These are phyloP conservation scores for Hystrix cristata DNA, from an alignment of 2,113 vertebrate species.

Conservation along the genomic window DNA sequence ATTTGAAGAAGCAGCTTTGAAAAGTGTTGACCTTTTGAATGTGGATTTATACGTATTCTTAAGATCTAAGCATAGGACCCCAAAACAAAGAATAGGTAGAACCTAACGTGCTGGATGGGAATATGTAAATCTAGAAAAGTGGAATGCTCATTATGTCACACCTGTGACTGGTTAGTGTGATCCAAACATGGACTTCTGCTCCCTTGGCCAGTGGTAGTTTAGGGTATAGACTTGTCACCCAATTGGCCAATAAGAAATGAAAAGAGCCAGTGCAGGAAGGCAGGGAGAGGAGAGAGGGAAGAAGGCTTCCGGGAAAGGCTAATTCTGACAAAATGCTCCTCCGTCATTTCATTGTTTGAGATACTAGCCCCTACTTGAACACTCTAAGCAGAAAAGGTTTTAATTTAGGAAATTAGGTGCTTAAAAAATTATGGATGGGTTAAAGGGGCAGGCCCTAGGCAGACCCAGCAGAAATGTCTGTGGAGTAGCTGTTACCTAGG, in stretches of 20 bases:
- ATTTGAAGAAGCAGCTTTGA: neutral
- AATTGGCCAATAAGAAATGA: neutral
- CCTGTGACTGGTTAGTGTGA: neutral
- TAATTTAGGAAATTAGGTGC: slow-evolving; percentile 7
- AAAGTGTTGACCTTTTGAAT: slow-evolving; percentile 9
- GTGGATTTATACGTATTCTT: neutral
- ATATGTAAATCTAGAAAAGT: neutral
- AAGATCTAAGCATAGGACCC: neutral
- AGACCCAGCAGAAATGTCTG: neutral
- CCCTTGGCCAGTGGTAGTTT: neutral
- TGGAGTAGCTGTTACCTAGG: neutral
- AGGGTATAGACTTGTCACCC: neutral
- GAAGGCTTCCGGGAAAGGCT: neutral
- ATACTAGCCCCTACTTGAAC: neutral
- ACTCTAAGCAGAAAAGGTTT: neutral
- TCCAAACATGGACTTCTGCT: neutral
- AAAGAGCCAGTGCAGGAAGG: neutral
- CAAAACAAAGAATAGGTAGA: slow-evolving; percentile 27
- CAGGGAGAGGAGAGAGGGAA: neutral
- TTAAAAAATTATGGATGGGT: neutral
- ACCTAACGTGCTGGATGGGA: neutral
- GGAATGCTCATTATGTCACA: neutral
- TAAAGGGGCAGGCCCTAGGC: neutral
- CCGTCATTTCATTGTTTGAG: neutral
- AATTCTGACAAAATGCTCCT: neutral